Base-by-base conservation (phyloP, 2,797 vertebrate species). In the Alexandromys oeconomus region DNA sequence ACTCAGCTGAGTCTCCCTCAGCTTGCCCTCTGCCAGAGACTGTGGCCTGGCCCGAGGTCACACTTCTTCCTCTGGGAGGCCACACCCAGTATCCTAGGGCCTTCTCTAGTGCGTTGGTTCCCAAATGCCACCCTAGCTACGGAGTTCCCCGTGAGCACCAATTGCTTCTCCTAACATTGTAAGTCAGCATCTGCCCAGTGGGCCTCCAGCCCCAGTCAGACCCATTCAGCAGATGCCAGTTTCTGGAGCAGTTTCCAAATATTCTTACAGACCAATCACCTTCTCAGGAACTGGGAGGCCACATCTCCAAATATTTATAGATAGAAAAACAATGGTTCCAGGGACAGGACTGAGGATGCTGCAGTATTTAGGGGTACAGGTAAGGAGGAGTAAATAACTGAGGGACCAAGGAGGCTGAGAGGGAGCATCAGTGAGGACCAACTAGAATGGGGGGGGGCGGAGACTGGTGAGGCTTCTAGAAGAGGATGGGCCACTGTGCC, bases 381-480 rank as follows among this genome's bases (percentile, higher is more conserved):
- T 37, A 79, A 79, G 27, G 17, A 85, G 89, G 13, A 80, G 43
- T 84, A 79, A 79, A 34, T 14, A 54, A 27, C 40, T n/a, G 59
- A 77, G 37, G 13, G 63, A 37, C n/a, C 5, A 79, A 31, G 10
- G 37, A 37, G 10, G n/a, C 34, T 37, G 12, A 37, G 57, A 4
- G 27, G 46, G 29, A 43, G 37, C 29, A 31, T 11, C 34, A 73
- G 1, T 23, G 21, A 71, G 63, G 31, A 43, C 15, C 5, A 61
- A 4, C 2, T 1, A 0, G 25, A 81, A 19, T 0, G 25, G 13
- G 6, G 51, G 51, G 13, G 48, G 13, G 14, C 10, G 1, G 48
- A 48, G 6, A 74, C 29, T 81, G 11, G 34, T 6, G 46, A 59
- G 25, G 29, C 4, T 61, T 69, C 74, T 61, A 25, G 37, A 77